Evolutionary conservation across 2,113 vertebrate species (phyloP).

Genomic region (Toxotes jaculatrix): DNA sequence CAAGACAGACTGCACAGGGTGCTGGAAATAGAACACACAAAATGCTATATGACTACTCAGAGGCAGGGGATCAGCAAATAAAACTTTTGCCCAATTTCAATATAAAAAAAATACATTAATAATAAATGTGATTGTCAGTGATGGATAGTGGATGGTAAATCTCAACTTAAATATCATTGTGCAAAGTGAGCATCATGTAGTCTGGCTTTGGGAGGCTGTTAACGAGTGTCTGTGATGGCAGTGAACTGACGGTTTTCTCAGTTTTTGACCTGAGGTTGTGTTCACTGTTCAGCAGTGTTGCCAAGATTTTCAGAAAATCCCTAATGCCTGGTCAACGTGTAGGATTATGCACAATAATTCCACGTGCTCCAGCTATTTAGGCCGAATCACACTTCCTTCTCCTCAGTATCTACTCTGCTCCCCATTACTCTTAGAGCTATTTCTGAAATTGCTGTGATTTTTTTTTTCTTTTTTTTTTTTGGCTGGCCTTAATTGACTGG

Average conservation of each 20-base stretch:
- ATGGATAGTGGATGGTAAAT: constrained; percentile 21
- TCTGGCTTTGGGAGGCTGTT: neutral
- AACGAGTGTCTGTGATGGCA: neutral
- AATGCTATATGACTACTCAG: neutral
- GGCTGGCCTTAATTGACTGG: constrained; percentile 60
- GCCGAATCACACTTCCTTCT: neutral
- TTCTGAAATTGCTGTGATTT: constrained; percentile 34
- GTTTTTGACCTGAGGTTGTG: neutral
- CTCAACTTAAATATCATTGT: neutral
- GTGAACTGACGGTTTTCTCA: neutral
- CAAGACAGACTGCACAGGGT: neutral
- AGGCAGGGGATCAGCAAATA: neutral
- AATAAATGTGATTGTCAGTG: constrained; percentile 37
- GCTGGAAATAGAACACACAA: constrained; percentile 19
- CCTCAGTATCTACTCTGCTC: constrained; percentile 15
- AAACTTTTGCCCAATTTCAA: constrained; percentile 12
- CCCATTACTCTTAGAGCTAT: constrained; percentile 41
- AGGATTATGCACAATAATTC: neutral
- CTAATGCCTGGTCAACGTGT: neutral
- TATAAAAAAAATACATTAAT: constrained; percentile 25
- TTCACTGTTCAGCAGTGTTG: neutral
- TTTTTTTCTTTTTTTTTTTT: constrained; percentile 2
- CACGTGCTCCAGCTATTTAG: neutral
- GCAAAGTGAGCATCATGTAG: neutral
- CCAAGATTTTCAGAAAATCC: neutral